Percentiles rank a stretch among this genome's conserved stretches.
Conservation (phyloP, 2,888 invertebrate genomes). For the Theristus sp. region DNA sequence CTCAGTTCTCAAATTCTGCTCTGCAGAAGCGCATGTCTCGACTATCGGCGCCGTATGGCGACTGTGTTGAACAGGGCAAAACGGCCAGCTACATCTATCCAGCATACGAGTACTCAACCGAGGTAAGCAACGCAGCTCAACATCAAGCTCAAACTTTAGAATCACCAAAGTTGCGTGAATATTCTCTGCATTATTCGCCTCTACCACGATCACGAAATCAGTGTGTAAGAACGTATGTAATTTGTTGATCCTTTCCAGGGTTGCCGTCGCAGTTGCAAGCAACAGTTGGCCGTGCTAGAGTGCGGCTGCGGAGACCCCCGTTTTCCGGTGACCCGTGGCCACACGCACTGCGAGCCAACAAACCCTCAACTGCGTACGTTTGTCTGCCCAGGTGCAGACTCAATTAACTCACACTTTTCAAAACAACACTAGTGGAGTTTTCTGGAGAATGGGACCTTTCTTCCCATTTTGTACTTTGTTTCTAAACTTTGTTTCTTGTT, state of each 20-base stretch:
- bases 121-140: constrained; percentile 12
- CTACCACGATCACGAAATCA: too few species aligned
- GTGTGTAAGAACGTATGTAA: too few species aligned
- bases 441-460: too few species aligned
- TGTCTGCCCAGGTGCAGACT: too few species aligned
- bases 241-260: background rate
- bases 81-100: constrained; percentile 21
- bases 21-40: constrained; percentile 17
- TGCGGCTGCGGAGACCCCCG: constrained; percentile 24
- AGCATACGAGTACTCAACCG: constrained; percentile 21
- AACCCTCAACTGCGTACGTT: constrained; percentile 15
- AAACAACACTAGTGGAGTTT: too few species aligned
- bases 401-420: too few species aligned
- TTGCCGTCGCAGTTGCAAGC: constrained; percentile 16
- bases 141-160: background rate
- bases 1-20: too few species aligned
- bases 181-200: too few species aligned
- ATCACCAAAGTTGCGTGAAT: background rate
- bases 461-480: too few species aligned
- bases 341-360: constrained; percentile 19
- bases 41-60: constrained; percentile 22
- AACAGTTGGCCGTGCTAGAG: constrained; percentile 18
- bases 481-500: too few species aligned
- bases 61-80: constrained; percentile 20
- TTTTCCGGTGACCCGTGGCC: constrained; percentile 17